Conservation (phyloP, 1,140 invertebrate species). For the Bombus picipes region DNA sequence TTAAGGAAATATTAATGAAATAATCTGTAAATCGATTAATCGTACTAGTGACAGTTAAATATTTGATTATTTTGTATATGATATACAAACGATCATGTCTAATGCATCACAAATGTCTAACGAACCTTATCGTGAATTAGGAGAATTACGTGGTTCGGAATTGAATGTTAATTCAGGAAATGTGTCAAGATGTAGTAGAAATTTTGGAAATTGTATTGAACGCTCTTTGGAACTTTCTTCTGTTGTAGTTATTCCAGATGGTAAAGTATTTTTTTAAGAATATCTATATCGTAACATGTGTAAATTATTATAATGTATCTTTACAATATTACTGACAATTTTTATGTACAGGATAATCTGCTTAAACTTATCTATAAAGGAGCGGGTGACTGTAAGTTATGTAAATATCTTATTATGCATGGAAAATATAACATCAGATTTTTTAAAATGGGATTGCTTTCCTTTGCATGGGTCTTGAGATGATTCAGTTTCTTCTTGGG, state of each 20-base stretch:
- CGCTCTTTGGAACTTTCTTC: conserved; percentile 91
- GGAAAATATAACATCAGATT: conserved; percentile 37
- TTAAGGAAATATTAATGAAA: not conserved
- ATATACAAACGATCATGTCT: conserved; percentile 61
- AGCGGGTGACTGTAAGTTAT: conserved; percentile 44
- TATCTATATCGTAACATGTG: conserved; percentile 2
- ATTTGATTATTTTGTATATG: not conserved
- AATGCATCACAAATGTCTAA: conserved; percentile 69
- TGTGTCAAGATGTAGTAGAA: conserved; percentile 55
- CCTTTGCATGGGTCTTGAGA: not conserved
- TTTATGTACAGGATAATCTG: conserved; percentile 50
- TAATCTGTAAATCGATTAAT: not conserved
- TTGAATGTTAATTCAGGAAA: conserved; percentile 66
- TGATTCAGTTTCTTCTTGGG: not conserved
- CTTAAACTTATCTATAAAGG: conserved; percentile 52
- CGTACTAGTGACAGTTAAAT: not conserved
- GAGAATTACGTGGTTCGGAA: conserved; percentile 74
- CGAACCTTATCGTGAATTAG: conserved; percentile 76
- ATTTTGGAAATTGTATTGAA: conserved; percentile 75
- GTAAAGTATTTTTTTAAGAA: conserved; percentile 78
- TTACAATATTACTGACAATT: conserved; percentile 43
- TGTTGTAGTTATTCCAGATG: conserved; percentile 91
- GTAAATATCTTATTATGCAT: conserved; percentile 62
- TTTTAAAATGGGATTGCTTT: conserved; percentile 13
- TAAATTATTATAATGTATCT: conserved; percentile 50